Conservation (phyloP, 1,140 invertebrate genomes). For the Drosophila sucinea region DNA sequence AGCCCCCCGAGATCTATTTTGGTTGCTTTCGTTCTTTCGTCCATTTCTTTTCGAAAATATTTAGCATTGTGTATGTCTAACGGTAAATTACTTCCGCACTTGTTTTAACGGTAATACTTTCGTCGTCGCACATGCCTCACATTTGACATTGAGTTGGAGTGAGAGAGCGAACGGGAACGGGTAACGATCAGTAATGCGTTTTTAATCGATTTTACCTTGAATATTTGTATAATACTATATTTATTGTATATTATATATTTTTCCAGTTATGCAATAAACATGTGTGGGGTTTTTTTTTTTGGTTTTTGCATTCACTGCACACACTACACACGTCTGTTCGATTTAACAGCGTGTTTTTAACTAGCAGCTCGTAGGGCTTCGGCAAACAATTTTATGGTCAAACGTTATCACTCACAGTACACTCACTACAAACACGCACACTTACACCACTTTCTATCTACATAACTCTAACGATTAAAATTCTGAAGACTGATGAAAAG, state of each 20-base stretch:
- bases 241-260: background rate
- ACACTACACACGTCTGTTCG: constrained; percentile 28
- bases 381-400: constrained; percentile 53
- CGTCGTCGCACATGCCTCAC: background rate
- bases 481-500: constrained; percentile 34
- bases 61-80: constrained; percentile 46
- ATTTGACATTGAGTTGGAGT: constrained; percentile 57
- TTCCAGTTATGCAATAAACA: constrained; percentile 38
- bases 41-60: background rate
- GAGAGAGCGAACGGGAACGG: background rate
- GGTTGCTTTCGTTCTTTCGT: background rate
- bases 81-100: constrained; percentile 70
- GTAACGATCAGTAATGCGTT: constrained; percentile 22
- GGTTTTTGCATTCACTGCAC: constrained; percentile 5
- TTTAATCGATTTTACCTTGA: constrained; percentile 55
- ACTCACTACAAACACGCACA: background rate
- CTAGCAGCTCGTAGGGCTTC: constrained; percentile 29
- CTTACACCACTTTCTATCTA: background rate
- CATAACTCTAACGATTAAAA: constrained; percentile 4
- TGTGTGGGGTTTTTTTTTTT: constrained; percentile 16
- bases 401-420: constrained; percentile 36
- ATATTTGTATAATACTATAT: constrained; percentile 11
- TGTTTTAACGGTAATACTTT: constrained; percentile 58
- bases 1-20: constrained; percentile 27
- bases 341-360: constrained; percentile 48